Percentiles rank a stretch among this genome's conserved stretches.
Conservation (phyloP, 1,140 invertebrate species). For the Hyposmocoma kahamanoa region DNA sequence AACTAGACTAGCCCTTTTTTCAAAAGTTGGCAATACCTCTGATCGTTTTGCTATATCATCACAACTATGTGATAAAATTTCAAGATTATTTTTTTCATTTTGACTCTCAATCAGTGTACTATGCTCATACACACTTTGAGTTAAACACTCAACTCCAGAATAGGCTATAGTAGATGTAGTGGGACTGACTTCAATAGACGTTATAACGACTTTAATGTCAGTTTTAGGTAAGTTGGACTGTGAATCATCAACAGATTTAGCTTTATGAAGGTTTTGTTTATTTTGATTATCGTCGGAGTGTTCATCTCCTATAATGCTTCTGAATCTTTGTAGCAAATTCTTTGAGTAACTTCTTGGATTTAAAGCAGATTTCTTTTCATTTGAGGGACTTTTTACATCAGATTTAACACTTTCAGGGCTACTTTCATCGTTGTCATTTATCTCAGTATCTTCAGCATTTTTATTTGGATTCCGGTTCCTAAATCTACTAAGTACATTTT, state of each 20-base stretch:
- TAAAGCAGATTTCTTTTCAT: constrained; percentile 52
- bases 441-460: constrained; percentile 46
- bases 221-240: constrained; percentile 27
- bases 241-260: constrained; percentile 20
- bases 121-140: constrained; percentile 63
- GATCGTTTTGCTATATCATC: constrained; percentile 55
- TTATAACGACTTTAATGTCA: constrained; percentile 59
- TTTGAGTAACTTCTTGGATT: constrained; percentile 69
- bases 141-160: constrained; percentile 36
- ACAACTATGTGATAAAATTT: constrained; percentile 61
- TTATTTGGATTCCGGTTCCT: constrained; percentile 58
- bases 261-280: constrained; percentile 30
- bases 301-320: constrained; percentile 73
- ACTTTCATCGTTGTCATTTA: constrained; percentile 48
- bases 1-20: constrained; percentile 58
- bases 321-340: constrained; percentile 74
- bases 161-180: constrained; percentile 36
- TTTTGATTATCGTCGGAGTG: constrained; percentile 53
- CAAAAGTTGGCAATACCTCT: constrained; percentile 37
- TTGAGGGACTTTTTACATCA: constrained; percentile 54
- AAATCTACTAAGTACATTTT: constrained; percentile 65
- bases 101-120: constrained; percentile 51
- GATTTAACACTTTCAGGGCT: constrained; percentile 48
- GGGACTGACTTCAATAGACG: constrained; percentile 43
- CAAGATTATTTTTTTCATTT: constrained; percentile 54